These are phyloP conservation scores for Otus sunia DNA, from an alignment of 2,113 vertebrate genomes.

Conservation along the genomic window DNA sequence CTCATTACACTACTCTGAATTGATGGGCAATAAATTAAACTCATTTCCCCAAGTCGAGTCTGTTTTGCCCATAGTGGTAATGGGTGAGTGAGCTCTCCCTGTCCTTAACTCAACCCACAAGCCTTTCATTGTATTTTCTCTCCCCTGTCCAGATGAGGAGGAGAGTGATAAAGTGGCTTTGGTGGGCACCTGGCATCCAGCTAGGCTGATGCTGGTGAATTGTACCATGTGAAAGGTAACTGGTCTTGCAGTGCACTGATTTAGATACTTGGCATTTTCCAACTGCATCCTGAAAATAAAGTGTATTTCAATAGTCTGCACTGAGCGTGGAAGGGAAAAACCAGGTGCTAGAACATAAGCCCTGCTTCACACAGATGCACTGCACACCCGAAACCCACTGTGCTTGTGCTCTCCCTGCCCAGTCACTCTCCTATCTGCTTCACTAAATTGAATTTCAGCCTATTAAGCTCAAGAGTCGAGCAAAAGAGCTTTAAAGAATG, in stretches of 20 bases:
- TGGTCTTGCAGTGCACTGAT: not conserved
- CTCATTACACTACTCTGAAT: not conserved
- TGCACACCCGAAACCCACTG: fast-evolving
- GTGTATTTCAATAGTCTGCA: not conserved
- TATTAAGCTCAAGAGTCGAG: not conserved
- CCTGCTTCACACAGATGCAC: not conserved
- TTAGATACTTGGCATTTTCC: not conserved
- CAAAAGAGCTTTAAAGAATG: not conserved
- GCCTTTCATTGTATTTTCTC: not conserved
- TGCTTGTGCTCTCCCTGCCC: not conserved
- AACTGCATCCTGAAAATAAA: not conserved
- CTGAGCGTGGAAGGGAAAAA: not conserved
- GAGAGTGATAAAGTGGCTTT: too few relatives aligned
- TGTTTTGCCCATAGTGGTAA: not conserved
- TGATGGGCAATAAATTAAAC: not conserved
- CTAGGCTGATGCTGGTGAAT: not conserved
- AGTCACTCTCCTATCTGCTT: not conserved
- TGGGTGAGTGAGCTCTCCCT: not conserved
- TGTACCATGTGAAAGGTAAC: not conserved
- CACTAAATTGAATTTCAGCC: not conserved
- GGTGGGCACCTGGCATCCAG: not conserved
- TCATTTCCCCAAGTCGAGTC: not conserved
- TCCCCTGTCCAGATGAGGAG: not conserved
- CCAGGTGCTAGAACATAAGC: not conserved
- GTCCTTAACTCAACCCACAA: not conserved